phyloP scores from a whole-genome alignment of 2,113 vertebrate genomes.

The Pteropus alecto region DNA sequence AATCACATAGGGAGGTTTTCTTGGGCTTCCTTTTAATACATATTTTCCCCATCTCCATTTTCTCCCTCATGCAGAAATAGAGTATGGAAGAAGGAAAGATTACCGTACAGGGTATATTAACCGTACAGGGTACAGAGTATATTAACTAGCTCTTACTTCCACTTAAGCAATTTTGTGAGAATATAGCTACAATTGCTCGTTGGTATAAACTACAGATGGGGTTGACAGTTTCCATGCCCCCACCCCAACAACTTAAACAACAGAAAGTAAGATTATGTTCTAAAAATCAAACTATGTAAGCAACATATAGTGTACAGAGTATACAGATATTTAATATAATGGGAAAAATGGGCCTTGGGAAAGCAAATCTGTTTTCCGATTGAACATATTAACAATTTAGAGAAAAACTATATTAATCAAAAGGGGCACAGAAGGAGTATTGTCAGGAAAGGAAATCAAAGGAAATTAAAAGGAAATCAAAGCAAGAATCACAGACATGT shows the following conservation, averaged over 20 bases:
- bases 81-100: not conserved
- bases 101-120: not conserved
- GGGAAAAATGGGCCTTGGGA: not conserved
- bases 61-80: not conserved
- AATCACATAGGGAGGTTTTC: not conserved
- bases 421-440: not conserved
- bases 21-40: not conserved
- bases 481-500: not conserved
- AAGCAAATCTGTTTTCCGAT: not conserved
- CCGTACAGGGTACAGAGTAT: accelerated
- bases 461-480: not conserved
- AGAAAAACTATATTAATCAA: not conserved
- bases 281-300: not conserved
- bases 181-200: not conserved
- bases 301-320: not conserved
- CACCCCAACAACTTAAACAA: not conserved
- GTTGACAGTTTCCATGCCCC: not conserved
- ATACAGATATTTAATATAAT: not conserved
- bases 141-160: not conserved
- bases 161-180: not conserved
- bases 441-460: not conserved
- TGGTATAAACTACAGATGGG: not conserved
- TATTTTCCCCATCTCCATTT: not conserved
- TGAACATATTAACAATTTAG: not conserved
- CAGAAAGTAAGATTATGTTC: not conserved